Evolutionary conservation across 2,888 invertebrate species (phyloP), one percentile per base, ranked within the genome.

Genomic region (Leptinotarsa haldemani): DNA sequence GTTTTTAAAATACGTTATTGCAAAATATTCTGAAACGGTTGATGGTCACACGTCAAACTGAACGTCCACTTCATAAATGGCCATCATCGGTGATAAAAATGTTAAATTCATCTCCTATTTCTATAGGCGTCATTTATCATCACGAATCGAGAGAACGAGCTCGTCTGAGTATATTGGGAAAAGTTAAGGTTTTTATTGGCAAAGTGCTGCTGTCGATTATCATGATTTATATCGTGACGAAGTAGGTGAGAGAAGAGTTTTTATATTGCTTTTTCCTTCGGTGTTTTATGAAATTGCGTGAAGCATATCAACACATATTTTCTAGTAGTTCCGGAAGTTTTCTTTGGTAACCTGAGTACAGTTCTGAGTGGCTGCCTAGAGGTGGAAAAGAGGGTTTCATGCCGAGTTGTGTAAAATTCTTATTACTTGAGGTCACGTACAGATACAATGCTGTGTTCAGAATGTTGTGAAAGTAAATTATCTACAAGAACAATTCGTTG

Each of bases 61-160:
- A 61, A n/a, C 56, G 56, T 30, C 61, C 30, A 61, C 30, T 61
- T 7, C 61, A 61, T 48, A 69, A 58, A 58, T 53, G 25, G 16
- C 61, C n/a, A 58, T 30, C 47, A n/a, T 40, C 20, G 20, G 66
- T 65, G 76, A 77, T 77, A 73, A 74, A 52, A 74, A 68, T 65
- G 72, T 74, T 70, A 71, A 73, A 74, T 77, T 74, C 76, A 74
- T 76, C 61, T 16, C 70, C 73, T 63, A 73, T 73, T 71, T 68
- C 73, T 71, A 56, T 66, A 71, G 64, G 56, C 69, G 30, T 70
- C 77, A 71, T 77, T 74, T 73, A 77, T 77, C 77, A 74, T 64
- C 66, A 48, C 48, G 56, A 77, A 77, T 74, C 70, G 70, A 67
- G 70, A 67, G 69, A 74, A 74, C 67, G 74, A 66, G 64, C 70